Evolutionary conservation across 2,797 vertebrate species (phyloP), one percentile per base, ranked within the genome.

Genomic region (Triplophysa bombifrons): DNA sequence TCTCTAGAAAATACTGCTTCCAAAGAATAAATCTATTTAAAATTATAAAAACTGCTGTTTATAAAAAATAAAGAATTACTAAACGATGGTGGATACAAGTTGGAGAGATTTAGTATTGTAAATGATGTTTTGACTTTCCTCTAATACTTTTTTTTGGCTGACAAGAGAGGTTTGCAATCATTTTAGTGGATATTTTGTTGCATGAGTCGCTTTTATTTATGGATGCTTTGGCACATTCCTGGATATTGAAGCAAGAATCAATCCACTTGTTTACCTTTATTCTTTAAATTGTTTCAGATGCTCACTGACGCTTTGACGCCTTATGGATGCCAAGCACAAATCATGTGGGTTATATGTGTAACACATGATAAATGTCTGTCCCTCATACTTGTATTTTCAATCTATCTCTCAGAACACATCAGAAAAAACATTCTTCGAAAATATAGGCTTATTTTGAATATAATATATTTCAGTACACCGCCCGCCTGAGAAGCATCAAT

Each of bases 1-100:
- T 80, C 78, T 87, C 90, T 87, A 89, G 88, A 91, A 85, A 91
- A 92, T 88, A 91, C 81, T 67, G 80, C 84, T 85, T 85, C 82
- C 80, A 89, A 89, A 89, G 87, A 86, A 85, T 88, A 88, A 86
- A 87, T 84, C 82, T 84, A 85, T 88, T 87, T 44, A 9, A 64
- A 64, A 55, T 44, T 2, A 34, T 64, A 84, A 72, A 71, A 84
- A 86, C 76, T n/a, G 82, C 85, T 87, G 72, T 61, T 70, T 34
- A 20, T 50, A 61, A 82, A 82, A 66, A 84, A 80, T 68, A 74
- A 73, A 84, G 80, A 41, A 83, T 69, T 56, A 66, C 72, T 70
- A 74, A 80, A 82, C 78, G 58, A 85, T 69, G 82, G 75, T 70
- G 82, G 51, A 41, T 14, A 50, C 53, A 69, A 63, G 8, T 75